Conservation (phyloP, 2,113 vertebrate species). For the Tetraodon nigroviridis region DNA sequence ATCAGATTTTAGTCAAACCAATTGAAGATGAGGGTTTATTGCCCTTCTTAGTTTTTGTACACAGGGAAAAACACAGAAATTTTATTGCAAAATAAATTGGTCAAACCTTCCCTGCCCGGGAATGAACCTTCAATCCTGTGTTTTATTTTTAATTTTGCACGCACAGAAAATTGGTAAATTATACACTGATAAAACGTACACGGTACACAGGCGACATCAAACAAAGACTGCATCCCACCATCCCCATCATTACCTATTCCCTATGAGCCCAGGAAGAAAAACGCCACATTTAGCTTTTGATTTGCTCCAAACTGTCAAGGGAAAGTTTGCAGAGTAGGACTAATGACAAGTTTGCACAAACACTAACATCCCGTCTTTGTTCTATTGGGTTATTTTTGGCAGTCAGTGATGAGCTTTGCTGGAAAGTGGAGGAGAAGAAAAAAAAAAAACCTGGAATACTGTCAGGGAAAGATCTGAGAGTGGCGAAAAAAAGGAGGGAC, state of each 20-base stretch:
- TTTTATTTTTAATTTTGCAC: not conserved
- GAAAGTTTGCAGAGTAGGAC: constrained; percentile 56
- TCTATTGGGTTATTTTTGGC: constrained; percentile 62
- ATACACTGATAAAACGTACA: constrained; percentile 5
- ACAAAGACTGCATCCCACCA: constrained; percentile 21
- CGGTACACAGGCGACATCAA: constrained; percentile 32
- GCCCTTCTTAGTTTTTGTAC: not conserved
- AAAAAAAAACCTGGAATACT: constrained; percentile 53
- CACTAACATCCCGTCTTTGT: constrained; percentile 63
- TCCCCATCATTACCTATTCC: constrained; percentile 56
- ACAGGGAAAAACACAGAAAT: too few species aligned
- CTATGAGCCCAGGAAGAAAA: constrained; percentile 40
- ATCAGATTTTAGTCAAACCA: constrained; percentile 25
- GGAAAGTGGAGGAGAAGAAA: constrained; percentile 35
- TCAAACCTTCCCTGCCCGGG: constrained; percentile 5
- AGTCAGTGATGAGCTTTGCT: constrained; percentile 55
- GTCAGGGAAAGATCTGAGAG: constrained; percentile 64
- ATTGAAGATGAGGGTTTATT: constrained; percentile 11
- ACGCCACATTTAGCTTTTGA: constrained; percentile 57
- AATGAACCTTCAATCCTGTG: not conserved
- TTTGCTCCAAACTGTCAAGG: constrained; percentile 54
- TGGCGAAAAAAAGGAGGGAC: constrained; percentile 44
- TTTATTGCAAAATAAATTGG: too few species aligned
- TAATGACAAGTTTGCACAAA: constrained; percentile 64
- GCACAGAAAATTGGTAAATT: not conserved